Evolutionary conservation across 92 coral and sea anemone species (phyloP).

Genomic region (Umimayanthus kanabou): DNA sequence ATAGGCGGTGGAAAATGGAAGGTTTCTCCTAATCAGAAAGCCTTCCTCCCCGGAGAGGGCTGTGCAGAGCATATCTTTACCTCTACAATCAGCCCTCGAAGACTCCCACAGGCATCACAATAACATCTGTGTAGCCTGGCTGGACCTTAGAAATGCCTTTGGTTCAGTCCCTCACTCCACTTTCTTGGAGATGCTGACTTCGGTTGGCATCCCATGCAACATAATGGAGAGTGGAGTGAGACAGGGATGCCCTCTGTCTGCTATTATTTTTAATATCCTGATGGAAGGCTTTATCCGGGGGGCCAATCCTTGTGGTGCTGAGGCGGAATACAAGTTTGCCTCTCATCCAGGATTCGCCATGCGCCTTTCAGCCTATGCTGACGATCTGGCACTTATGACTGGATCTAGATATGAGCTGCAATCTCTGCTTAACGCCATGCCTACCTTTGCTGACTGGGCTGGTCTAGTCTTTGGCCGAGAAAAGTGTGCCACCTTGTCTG

Average conservation of each 20-base stretch:
- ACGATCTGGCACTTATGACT: background rate
- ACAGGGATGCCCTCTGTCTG: no score
- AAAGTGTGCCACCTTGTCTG: no score
- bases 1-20: background rate
- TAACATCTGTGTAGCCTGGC: conserved; percentile 12
- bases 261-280: background rate
- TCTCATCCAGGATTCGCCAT: background rate
- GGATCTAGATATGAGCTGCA: background rate
- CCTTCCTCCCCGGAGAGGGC: conserved; percentile 42
- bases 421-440: background rate
- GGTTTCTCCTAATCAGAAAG: conserved; percentile 18
- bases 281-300: conserved; percentile 23
- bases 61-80: conserved; percentile 42
- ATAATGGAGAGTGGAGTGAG: background rate
- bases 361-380: background rate
- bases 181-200: background rate
- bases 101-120: conserved; percentile 19
- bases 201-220: conserved; percentile 25
- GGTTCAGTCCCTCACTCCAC: conserved; percentile 36
- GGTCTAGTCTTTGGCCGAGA: background rate
- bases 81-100: conserved; percentile 7
- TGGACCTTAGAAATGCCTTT: conserved; percentile 37
- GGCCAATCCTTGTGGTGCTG: background rate
- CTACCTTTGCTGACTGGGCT: background rate
- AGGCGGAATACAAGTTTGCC: background rate